Conservation (phyloP, 2,888 invertebrate species). For the Cantharis nigra region DNA sequence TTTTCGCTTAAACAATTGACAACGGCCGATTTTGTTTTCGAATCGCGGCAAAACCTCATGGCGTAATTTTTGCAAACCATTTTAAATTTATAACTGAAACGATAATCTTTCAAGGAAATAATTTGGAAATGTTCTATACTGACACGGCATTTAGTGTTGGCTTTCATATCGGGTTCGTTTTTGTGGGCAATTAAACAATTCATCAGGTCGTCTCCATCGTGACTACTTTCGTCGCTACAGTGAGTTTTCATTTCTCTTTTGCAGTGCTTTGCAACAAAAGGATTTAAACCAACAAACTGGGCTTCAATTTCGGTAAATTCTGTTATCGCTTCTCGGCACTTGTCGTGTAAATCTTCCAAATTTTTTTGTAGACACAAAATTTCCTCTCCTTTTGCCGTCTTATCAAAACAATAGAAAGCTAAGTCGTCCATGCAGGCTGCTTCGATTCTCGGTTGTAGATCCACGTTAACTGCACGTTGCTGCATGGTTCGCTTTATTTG, state of each 20-base stretch:
- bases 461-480: conserved; percentile 88
- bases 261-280: conserved; percentile 83
- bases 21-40: conserved; percentile 79
- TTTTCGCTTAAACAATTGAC: conserved; percentile 88
- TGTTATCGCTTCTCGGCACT: conserved; percentile 77
- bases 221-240: conserved; percentile 71
- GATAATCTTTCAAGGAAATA: conserved; percentile 89
- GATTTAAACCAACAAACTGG: conserved; percentile 87
- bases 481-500: conserved; percentile 92
- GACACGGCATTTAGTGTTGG: conserved; percentile 82
- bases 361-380: conserved; percentile 90
- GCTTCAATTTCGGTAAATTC: conserved; percentile 91
- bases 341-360: conserved; percentile 67
- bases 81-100: conserved; percentile 93
- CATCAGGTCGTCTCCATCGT: conserved; percentile 88
- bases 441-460: conserved; percentile 93
- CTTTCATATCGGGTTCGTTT: conserved; percentile 80
- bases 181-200: conserved; percentile 93
- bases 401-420: conserved; percentile 79
- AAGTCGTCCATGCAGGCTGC: conserved; percentile 87
- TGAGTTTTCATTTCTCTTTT: conserved; percentile 76
- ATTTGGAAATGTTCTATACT: conserved; percentile 98
- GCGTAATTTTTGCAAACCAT: conserved; percentile 89
- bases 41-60: conserved; percentile 66
- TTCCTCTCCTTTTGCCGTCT: conserved; percentile 88